These are phyloP conservation scores for Rhogogaster chlorosoma DNA, from an alignment of 2,888 invertebrate genomes.

Conservation along the genomic window DNA sequence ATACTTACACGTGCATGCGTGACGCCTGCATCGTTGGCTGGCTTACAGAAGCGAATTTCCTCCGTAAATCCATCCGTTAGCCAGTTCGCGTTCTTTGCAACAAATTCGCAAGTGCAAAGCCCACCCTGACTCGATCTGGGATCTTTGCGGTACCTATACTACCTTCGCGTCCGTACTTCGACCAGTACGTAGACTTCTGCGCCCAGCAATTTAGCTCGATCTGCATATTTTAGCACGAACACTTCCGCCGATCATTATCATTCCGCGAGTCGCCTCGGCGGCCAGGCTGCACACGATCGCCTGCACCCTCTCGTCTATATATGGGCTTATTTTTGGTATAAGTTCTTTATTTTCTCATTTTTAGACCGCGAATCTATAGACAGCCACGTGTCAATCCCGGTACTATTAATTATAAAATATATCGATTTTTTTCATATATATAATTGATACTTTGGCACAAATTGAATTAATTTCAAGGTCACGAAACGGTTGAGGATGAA, in stretches of 20 bases:
- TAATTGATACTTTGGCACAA: background rate
- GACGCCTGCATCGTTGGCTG: slow-evolving; percentile 7
- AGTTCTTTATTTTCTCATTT: background rate
- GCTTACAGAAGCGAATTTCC: slow-evolving; percentile 39
- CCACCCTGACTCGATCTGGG: slow-evolving; percentile 18
- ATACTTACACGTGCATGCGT: slow-evolving; percentile 25
- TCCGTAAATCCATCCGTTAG: slow-evolving; percentile 13
- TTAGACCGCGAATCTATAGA: background rate
- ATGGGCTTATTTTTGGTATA: background rate
- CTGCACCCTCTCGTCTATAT: background rate
- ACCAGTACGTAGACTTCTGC: slow-evolving; percentile 50
- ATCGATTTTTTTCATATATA: background rate
- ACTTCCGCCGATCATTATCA: slow-evolving; percentile 77
- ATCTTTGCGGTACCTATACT: background rate
- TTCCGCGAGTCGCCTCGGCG: slow-evolving; percentile 55
- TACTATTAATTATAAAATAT: background rate
- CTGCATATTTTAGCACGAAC: slow-evolving; percentile 77
- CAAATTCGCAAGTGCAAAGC: slow-evolving; percentile 1
- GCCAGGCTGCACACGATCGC: slow-evolving; percentile 33
- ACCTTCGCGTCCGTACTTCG: background rate
- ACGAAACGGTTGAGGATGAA: background rate
- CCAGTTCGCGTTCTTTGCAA: background rate
- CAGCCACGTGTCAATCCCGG: background rate
- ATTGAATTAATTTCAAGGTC: background rate
- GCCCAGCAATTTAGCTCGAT: slow-evolving; percentile 74